Conservation (phyloP, 2,888 invertebrate species). For the Timandra comae region DNA sequence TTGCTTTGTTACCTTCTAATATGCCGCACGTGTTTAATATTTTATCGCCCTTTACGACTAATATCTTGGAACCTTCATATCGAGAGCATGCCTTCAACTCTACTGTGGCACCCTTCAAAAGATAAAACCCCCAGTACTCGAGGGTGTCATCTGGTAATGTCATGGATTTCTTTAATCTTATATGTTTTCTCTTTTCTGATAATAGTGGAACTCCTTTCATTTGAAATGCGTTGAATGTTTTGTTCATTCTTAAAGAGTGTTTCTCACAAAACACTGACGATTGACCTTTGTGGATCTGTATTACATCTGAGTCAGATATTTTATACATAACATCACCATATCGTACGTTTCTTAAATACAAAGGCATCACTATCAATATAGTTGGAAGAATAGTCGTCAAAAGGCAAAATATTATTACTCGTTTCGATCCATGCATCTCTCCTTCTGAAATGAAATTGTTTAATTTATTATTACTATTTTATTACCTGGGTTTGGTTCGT, state of each 20-base stretch:
- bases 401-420: conserved; percentile 86
- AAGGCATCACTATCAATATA: conserved; percentile 83
- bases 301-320: conserved; percentile 89
- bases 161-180: conserved; percentile 88
- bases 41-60: conserved; percentile 88
- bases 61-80: conserved; percentile 85
- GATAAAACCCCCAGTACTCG: conserved; percentile 93
- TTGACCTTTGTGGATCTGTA: conserved; percentile 88
- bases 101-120: conserved; percentile 86
- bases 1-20: conserved; percentile 82
- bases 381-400: conserved; percentile 86
- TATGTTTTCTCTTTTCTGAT: conserved; percentile 82
- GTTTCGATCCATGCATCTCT: conserved; percentile 87
- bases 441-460: conserved; percentile 65
- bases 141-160: conserved; percentile 88
- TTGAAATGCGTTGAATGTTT: conserved; percentile 83
- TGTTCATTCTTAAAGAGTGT: conserved; percentile 86
- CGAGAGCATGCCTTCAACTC: conserved; percentile 87
- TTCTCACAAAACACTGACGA: conserved; percentile 89
- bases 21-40: conserved; percentile 87
- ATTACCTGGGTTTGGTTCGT: too few relatives aligned
- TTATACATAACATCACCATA: conserved; percentile 87
- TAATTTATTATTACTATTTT: too few relatives aligned
- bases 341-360: conserved; percentile 84
- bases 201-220: conserved; percentile 82